Evolutionary conservation across 2,888 invertebrate genomes (phyloP).

Genomic region (Tipula lateralis): DNA sequence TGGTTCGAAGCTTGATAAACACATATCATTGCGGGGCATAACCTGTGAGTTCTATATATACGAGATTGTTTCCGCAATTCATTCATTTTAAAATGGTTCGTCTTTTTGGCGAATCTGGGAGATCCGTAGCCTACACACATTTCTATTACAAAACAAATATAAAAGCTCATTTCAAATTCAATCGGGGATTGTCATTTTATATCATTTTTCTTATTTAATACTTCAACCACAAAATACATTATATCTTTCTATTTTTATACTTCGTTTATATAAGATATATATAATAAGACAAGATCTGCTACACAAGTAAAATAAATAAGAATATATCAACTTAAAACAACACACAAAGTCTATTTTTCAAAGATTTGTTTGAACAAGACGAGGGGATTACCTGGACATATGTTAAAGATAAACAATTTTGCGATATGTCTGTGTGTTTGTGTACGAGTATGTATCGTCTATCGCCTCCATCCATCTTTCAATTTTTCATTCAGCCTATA

Average conservation of each 20-base stretch:
- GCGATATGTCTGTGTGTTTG: neutral
- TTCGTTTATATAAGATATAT: neutral
- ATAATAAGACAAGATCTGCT: neutral
- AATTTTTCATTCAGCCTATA: neutral
- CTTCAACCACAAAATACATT: neutral
- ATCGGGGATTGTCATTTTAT: neutral
- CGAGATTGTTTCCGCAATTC: neutral
- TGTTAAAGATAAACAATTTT: conserved; percentile 13
- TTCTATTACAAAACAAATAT: neutral
- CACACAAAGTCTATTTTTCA: conserved; percentile 28
- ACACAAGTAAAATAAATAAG: neutral
- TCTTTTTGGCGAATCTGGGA: neutral
- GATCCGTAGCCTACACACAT: neutral
- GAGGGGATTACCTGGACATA: conserved; percentile 29
- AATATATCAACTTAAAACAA: neutral
- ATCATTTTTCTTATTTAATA: conserved; percentile 1
- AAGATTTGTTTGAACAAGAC: conserved; percentile 28
- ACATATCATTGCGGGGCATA: neutral
- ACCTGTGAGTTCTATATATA: neutral
- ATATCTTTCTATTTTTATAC: neutral
- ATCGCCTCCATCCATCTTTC: neutral
- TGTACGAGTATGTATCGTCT: neutral
- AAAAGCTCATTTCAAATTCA: conserved; percentile 7
- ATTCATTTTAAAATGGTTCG: neutral
- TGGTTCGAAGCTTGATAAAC: neutral